Base-by-base conservation (phyloP, 1,140 invertebrate species). In the Papilio xuthus region DNA sequence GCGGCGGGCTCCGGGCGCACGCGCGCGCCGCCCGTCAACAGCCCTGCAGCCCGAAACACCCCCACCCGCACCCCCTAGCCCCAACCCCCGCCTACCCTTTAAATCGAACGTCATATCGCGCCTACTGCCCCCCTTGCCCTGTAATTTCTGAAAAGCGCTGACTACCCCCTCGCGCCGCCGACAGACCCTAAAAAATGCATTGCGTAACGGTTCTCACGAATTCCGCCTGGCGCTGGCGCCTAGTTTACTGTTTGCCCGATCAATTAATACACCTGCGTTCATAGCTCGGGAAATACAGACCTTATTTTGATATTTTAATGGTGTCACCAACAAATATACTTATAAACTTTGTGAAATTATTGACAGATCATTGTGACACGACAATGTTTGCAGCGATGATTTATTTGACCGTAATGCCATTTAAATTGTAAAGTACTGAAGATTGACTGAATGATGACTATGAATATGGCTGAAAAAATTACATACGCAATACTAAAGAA, bases 91-190 rank as follows among this genome's bases (percentile, higher is more conserved):
- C 88, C 88, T 91, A 89, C 92, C 91, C 90, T 91, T 93, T 92
- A 93, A 92, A 92, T 93, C 91, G 92, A 93, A 93, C 92, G 91
- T 92, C 91, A 92, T 92, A 93, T 91, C 90, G 88, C 91, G 86
- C 87, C 88, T 84, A 87, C 84, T 83, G 82, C 88, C 84, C 84
- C 89, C 82, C 85, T 82, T 86, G 85, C 81, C 86, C 89, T 86
- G 88, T 90, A 92, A 92, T 92, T 91, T 91, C 89, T 91, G 89
- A 92, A 92, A 90, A 90, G 89, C 89, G 90, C 89, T 89, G 89
- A 90, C 91, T 89, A 85, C 89, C 89, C 84, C 84, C 84, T 81
- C 84, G 60, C 26, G 60, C 60, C 80, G 71, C 78, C 78, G 77
- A 78, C 80, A 88, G 89, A 86, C 88, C 92, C 92, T 93, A 92